These are phyloP conservation scores for Poliocrania exsul DNA, from an alignment of 2,797 vertebrate species.

Conservation along the genomic window DNA sequence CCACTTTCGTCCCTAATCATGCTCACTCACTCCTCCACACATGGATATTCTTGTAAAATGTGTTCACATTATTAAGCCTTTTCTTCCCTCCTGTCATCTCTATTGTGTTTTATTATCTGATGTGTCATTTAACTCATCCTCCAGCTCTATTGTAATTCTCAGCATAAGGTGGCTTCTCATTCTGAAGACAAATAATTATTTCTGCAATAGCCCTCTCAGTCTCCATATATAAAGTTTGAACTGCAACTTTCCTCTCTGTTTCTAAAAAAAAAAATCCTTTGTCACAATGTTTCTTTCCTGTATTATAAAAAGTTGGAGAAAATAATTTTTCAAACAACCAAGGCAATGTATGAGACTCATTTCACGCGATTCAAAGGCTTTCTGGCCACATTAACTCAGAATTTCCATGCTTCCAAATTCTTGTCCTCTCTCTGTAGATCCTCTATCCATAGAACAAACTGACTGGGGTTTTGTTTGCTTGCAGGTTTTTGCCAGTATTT, in stretches of 20 bases:
- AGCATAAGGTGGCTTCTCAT: not conserved
- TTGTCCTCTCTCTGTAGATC: not conserved
- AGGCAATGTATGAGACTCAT: not conserved
- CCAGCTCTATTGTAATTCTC: not conserved
- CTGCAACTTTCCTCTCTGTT: not conserved
- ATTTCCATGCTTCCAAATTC: not conserved
- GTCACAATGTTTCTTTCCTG: not conserved
- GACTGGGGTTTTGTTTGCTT: not conserved
- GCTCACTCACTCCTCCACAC: constrained; percentile 18
- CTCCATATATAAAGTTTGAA: not conserved
- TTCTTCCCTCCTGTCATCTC: not conserved
- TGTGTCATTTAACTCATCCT: not conserved
- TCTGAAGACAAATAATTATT: not conserved
- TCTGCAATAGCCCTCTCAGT: not conserved
- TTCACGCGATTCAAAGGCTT: not conserved
- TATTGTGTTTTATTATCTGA: not conserved
- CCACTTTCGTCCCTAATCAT: not conserved
- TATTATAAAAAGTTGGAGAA: not conserved
- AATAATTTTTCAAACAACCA: not conserved
- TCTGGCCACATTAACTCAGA: not conserved
- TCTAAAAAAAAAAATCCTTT: not conserved
- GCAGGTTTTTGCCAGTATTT: not conserved
- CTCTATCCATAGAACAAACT: not conserved
- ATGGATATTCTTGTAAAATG: constrained; percentile 17
- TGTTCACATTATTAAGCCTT: not conserved